Evolutionary conservation across 2,888 invertebrate genomes (phyloP), one percentile per base, ranked within the genome.

Genomic region (Temnothorax ravouxi): DNA sequence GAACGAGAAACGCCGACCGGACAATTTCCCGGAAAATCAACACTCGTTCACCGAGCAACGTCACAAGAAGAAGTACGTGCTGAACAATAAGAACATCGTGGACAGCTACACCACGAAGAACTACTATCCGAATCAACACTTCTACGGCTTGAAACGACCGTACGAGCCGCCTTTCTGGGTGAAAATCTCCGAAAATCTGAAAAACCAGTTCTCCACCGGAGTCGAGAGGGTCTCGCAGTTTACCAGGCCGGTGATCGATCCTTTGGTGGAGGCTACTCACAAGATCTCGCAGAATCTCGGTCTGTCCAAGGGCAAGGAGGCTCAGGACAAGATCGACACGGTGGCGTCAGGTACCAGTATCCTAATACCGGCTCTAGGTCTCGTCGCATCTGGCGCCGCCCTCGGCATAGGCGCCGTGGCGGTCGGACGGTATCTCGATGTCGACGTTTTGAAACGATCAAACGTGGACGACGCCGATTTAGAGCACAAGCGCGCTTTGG

Each of bases 311-410:
- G 94, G 95, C 1, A 95, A 95, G 94, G 95, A 95, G 13, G 95
- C 96, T 0, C 96, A 96, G 91, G 97, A 97, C 85, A 97, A 97
- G 93, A 95, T 97, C 11, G 97, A 97, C 2, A 96, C 95, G 11
- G 95, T 96, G 1, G 95, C 95, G 2, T 96, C 96, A 0, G 96
- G 96, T 0, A 96, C 96, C 0, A 97, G 97, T 0, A 96, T 97
- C 92, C 95, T 97, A 2, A 94, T 95, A 47, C 97, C 97, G 25
- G 97, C 97, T 0, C 95, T 97, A 34, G 97, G 98, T 4, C 95
- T 97, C 8, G 97, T 98, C 91, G 97, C 97, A 13, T 97, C 97
- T n/a, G 97, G 98, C 18, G 97, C 98, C 0, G 98, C 98, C 2
- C 94, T 98, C 38, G 97, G 97, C 0, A 96, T 98, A n/a, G 97